phyloP scores from a whole-genome alignment of 1,140 invertebrate species.

The Oreohelix idahoensis region DNA sequence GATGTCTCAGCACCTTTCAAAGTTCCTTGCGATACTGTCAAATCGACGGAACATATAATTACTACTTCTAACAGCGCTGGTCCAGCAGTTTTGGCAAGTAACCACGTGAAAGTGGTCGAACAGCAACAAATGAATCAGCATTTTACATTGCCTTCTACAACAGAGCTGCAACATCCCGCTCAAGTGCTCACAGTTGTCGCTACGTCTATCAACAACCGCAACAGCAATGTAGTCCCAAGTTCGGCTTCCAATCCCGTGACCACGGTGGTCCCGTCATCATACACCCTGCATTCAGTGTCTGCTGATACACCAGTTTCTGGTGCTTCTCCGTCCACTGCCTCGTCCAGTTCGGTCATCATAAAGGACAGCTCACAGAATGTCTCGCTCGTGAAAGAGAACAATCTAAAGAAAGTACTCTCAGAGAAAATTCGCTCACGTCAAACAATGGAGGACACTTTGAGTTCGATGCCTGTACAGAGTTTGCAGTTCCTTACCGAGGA shows the following conservation, averaged over 20 bases:
- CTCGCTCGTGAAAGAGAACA: conserved; percentile 18
- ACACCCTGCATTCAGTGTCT: too few relatives aligned
- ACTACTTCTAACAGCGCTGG: not conserved
- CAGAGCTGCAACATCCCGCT: not conserved
- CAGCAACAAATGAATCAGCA: too few relatives aligned
- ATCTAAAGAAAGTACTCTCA: conserved; percentile 28
- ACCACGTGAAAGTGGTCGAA: not conserved
- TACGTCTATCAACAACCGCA: not conserved
- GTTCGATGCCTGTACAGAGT: conserved; percentile 17
- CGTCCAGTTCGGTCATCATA: not conserved
- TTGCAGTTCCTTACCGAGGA: conserved; percentile 31
- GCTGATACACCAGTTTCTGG: too few relatives aligned
- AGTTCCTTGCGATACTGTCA: not conserved
- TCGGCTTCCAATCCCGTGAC: too few relatives aligned
- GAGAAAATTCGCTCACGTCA: conserved; percentile 36
- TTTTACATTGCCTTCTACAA: too few relatives aligned
- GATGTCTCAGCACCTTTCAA: not conserved
- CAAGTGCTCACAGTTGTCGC: not conserved
- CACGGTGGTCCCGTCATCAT: too few relatives aligned
- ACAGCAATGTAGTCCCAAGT: too few relatives aligned
- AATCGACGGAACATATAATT: not conserved
- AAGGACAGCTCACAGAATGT: not conserved
- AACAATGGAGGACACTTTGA: not conserved
- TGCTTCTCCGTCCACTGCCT: too few relatives aligned
- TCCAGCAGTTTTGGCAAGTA: not conserved